Evolutionary conservation across 2,888 invertebrate genomes (phyloP), one percentile per base, ranked within the genome.

Genomic region (Latrodectus elegans): DNA sequence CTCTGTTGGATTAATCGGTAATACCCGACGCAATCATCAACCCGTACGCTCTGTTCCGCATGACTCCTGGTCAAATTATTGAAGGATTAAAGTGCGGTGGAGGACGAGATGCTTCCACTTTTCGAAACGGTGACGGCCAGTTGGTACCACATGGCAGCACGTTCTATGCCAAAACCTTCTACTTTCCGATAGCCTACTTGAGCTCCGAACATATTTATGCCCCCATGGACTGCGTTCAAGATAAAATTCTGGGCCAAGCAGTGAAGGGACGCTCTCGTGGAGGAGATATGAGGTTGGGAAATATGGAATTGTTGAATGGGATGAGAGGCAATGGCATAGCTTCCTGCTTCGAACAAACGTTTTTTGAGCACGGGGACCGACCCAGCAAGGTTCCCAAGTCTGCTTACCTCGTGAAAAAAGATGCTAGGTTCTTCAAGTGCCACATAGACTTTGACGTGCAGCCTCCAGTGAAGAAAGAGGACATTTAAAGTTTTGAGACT

Each of bases 171-270:
- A 15, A 14, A 14, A 64, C 72, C 1, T 78, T 72, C 73, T 84
- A 84, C n/a, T 55, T 78, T 64, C 14, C 55, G 9, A 72, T 84
- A 12, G 64, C 68, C 38, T 84, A 84, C 74, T 68, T 67, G 51
- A 84, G 84, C 67, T 26, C n/a, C 8, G 83, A 84, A 64, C 84
- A 84, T 22, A 71, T 78, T 15, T 84, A 84, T 55, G 38, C 38
- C 0, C 70, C 76, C 1, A 38, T 10, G 10, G 60, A 74, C 11
- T 83, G 83, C 12, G 17, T 53, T 2, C 8, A 15, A 38, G 83
- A 83, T 14, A 60, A 60, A 38, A n/a, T 83, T 17, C 26, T 60
- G 0, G 67, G 38, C 8, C 75, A 68, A 60, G 11, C 82, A 6
- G 75, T 83, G 8, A 75, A 71, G 22, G 76, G 76, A 9, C n/a